Conservation (phyloP, 2,113 vertebrate species). For the Amazona vittata region DNA sequence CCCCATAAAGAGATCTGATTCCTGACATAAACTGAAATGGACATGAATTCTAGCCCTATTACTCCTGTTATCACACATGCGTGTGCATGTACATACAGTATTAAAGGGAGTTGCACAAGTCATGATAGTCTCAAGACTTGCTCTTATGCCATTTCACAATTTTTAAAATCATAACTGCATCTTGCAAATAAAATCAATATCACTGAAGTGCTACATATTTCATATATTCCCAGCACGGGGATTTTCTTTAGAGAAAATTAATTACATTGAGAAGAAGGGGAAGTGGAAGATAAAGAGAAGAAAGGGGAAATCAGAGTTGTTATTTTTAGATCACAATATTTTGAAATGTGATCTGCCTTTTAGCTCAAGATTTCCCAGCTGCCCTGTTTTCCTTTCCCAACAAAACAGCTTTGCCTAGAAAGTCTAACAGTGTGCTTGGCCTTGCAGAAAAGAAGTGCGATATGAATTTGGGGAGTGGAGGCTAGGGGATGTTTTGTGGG, state of each 20-base stretch:
- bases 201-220: background rate
- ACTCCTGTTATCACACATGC: background rate
- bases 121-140: background rate
- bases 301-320: background rate
- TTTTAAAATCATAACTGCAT: background rate
- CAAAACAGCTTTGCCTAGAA: constrained; percentile 20
- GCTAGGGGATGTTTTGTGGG: background rate
- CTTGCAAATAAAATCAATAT: background rate
- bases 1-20: background rate
- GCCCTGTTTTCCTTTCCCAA: background rate
- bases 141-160: background rate
- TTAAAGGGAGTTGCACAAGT: background rate
- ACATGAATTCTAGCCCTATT: background rate
- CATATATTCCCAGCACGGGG: background rate
- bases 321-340: constrained; percentile 43
- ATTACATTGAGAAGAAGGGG: background rate
- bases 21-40: background rate
- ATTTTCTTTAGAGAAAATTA: background rate
- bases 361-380: background rate
- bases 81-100: fast-evolving
- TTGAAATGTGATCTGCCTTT: constrained; percentile 46
- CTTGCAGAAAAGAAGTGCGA: background rate
- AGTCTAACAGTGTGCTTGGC: background rate
- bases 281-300: background rate
- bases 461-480: background rate